Conservation (phyloP, 2,113 vertebrate genomes). For the Actinemys pallida region DNA sequence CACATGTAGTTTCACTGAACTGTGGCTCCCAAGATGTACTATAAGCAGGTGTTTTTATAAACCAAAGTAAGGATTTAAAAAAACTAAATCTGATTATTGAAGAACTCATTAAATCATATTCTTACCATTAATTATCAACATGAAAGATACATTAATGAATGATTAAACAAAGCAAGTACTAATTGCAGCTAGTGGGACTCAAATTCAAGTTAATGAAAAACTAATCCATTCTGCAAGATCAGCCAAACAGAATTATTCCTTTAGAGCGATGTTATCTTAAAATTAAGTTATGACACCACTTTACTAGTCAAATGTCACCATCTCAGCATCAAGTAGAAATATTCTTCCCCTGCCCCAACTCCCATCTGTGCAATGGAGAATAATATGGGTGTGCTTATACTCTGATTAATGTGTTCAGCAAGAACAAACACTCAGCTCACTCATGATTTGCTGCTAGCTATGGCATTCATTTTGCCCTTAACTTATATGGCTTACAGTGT, state of each 20-base stretch:
- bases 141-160: slow-evolving; percentile 2
- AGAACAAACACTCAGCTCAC: not conserved
- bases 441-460: not conserved
- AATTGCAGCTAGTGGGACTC: not conserved
- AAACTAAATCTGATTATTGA: slow-evolving; percentile 24
- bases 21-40: not conserved
- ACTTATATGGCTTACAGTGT: not conserved
- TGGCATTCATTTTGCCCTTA: not conserved
- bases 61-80: slow-evolving; percentile 29
- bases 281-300: not conserved
- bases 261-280: not conserved
- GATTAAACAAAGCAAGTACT: slow-evolving; percentile 29
- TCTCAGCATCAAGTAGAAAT: not conserved
- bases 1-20: not conserved
- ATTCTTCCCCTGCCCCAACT: not conserved
- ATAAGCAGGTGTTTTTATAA: not conserved
- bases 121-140: not conserved
- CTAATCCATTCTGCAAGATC: not conserved
- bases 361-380: not conserved
- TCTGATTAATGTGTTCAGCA: not conserved
- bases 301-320: not conserved
- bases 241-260: not conserved
- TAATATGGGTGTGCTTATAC: not conserved
- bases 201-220: slow-evolving; percentile 1
- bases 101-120: slow-evolving; percentile 16